Conservation (phyloP, 2,113 vertebrate genomes). For the Microtus montanus region DNA sequence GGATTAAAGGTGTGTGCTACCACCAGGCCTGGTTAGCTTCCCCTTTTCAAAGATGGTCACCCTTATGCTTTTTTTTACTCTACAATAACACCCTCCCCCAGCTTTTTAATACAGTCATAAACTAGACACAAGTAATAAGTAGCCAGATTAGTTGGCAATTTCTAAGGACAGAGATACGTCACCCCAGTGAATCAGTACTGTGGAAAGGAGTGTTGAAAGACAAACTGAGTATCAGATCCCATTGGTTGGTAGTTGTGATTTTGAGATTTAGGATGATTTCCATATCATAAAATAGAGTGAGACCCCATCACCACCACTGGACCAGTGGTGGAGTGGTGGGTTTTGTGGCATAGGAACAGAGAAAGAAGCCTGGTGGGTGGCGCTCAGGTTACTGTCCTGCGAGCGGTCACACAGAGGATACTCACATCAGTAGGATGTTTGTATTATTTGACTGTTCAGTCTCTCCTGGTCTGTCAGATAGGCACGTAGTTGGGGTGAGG, state of each 20-base stretch:
- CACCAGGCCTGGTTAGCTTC: neutral
- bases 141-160: neutral
- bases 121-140: neutral
- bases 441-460: neutral
- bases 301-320: neutral
- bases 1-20: neutral
- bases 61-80: neutral
- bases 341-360: neutral
- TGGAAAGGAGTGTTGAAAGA: neutral
- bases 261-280: neutral
- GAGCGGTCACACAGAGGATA: neutral
- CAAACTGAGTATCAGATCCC: neutral
- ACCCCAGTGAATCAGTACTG: neutral
- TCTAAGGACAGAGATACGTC: neutral
- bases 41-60: neutral
- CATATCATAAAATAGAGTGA: neutral
- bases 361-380: neutral
- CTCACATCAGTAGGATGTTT: neutral
- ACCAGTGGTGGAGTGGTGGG: neutral
- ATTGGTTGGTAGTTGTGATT: too few species aligned
- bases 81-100: neutral
- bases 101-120: neutral
- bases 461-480: neutral
- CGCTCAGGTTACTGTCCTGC: too few species aligned
- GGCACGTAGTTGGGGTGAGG: neutral